Percentiles rank a stretch among this genome's conserved stretches.
phyloP scores from a whole-genome alignment of 1,140 invertebrate genomes.

The Caenorhabditis elegans region DNA sequence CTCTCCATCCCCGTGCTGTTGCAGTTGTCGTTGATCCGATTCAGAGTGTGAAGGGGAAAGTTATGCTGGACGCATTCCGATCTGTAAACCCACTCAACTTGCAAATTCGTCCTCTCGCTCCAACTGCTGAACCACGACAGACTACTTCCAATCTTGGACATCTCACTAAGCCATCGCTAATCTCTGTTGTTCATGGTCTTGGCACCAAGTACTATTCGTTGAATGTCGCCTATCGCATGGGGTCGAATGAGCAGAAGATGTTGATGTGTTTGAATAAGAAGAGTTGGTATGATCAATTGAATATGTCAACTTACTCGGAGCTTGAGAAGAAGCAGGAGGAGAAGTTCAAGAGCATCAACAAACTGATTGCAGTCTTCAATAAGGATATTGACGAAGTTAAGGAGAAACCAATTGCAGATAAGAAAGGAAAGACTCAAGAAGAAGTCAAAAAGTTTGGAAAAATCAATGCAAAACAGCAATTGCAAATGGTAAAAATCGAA shows the following conservation, averaged over 20 bases:
- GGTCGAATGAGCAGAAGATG: conserved; percentile 48
- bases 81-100: conserved; percentile 33
- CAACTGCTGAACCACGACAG: conserved; percentile 43
- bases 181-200: conserved; percentile 41
- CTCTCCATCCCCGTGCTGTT: conserved; percentile 92
- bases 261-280: conserved; percentile 43
- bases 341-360: conserved; percentile 19
- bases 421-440: not conserved
- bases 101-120: conserved; percentile 6
- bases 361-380: conserved; percentile 11
- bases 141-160: conserved; percentile 50
- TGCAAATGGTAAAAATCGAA: not conserved
- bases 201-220: conserved; percentile 43
- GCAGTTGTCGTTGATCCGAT: conserved; percentile 99
- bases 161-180: conserved; percentile 24
- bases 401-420: not conserved
- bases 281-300: conserved; percentile 42
- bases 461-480: conserved; percentile 36
- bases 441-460: conserved; percentile 32
- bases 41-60: conserved; percentile 91
- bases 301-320: not conserved
- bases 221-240: conserved; percentile 35
- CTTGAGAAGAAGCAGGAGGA: conserved; percentile 29
- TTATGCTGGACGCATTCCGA: conserved; percentile 51
- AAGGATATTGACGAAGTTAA: conserved; percentile 22